Conservation (phyloP, 1,140 invertebrate species). For the Ganaspis sp. region DNA sequence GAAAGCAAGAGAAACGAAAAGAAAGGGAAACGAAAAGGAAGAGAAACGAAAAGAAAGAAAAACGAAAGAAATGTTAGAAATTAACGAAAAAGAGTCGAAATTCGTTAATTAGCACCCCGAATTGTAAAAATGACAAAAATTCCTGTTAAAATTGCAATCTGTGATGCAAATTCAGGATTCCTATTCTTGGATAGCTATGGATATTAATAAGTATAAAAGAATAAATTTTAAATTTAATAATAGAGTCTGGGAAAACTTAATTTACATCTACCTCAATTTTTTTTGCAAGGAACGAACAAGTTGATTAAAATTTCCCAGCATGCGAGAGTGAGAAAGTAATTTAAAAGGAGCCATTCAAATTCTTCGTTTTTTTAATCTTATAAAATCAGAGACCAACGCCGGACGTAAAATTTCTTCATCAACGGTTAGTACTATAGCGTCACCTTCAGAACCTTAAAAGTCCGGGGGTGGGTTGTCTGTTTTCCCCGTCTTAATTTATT, state of each 20-base stretch:
- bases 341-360: constrained; percentile 25
- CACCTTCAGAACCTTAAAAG: background rate
- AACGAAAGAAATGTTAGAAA: too few relatives aligned
- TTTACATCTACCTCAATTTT: constrained; percentile 26
- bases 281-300: background rate
- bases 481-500: constrained; percentile 64
- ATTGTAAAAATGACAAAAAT: background rate
- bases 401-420: constrained; percentile 27
- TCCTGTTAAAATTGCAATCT: background rate
- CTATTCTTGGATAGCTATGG: background rate
- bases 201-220: constrained; percentile 4
- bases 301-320: constrained; percentile 21
- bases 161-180: too few relatives aligned
- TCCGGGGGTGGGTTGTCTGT: constrained; percentile 45
- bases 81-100: too few relatives aligned
- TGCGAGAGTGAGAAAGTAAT: constrained; percentile 28
- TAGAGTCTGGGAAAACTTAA: constrained; percentile 7
- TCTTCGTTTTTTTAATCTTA: constrained; percentile 28
- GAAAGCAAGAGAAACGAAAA: too few relatives aligned
- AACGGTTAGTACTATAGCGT: constrained; percentile 24
- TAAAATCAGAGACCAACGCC: constrained; percentile 28
- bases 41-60: too few relatives aligned
- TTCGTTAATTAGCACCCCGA: too few relatives aligned
- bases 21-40: too few relatives aligned
- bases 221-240: constrained; percentile 27